phyloP scores from a whole-genome alignment of 2,113 vertebrate species.

The Scortum barcoo region DNA sequence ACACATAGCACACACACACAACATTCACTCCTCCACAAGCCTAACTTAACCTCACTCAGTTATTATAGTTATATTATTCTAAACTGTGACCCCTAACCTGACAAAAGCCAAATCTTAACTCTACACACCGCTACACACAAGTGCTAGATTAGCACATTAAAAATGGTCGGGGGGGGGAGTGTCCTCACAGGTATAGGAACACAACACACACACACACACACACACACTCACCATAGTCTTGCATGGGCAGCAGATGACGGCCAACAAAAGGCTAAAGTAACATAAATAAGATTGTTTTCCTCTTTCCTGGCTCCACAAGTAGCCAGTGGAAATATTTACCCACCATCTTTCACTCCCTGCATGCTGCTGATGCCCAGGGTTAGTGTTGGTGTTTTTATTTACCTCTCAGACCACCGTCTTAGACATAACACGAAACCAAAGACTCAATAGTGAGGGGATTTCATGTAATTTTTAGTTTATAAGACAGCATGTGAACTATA shows the following conservation, averaged over 20 bases:
- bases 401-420: constrained; percentile 55
- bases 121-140: not conserved
- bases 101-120: not conserved
- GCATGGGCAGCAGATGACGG: constrained; percentile 53
- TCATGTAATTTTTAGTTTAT: constrained; percentile 45
- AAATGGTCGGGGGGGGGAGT: too few species aligned
- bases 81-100: not conserved
- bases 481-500: constrained; percentile 36
- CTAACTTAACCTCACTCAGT: not conserved
- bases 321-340: constrained; percentile 75
- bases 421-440: constrained; percentile 47
- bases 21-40: not conserved
- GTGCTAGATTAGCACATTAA: constrained; percentile 18
- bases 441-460: constrained; percentile 43
- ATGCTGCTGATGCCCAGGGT: constrained; percentile 43
- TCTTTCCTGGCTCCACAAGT: constrained; percentile 57
- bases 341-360: constrained; percentile 46
- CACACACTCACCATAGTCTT: not conserved
- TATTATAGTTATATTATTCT: too few species aligned
- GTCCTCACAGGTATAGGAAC: not conserved
- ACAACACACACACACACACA: constrained; percentile 8
- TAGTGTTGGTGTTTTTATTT: constrained; percentile 67
- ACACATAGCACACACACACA: not conserved
- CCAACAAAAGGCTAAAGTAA: constrained; percentile 35
- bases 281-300: constrained; percentile 51